Conservation (phyloP, 2,888 invertebrate species). For the Ametastegia equiseti region DNA sequence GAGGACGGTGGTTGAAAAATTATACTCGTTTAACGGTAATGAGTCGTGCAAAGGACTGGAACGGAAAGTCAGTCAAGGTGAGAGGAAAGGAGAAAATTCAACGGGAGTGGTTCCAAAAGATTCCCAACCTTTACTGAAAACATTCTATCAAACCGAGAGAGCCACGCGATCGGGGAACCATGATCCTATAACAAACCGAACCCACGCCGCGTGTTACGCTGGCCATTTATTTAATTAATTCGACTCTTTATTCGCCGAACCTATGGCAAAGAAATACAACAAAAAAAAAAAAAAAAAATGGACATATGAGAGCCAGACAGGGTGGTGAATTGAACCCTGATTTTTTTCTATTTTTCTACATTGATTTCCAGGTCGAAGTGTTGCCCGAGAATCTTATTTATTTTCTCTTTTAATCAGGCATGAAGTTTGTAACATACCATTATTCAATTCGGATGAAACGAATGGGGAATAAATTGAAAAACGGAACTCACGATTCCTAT, state of each 20-base stretch:
- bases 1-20: conserved; percentile 56
- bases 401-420: not conserved
- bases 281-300: not conserved
- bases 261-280: not conserved
- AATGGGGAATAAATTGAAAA: not conserved
- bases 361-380: not conserved
- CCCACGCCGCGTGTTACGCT: conserved; percentile 44
- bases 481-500: no score
- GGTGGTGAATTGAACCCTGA: conserved; percentile 7
- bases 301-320: conserved; percentile 27
- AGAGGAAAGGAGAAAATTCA: conserved; percentile 17
- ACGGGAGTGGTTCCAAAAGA: conserved; percentile 21
- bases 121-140: conserved; percentile 12
- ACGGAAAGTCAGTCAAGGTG: conserved; percentile 43
- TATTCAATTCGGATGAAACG: not conserved
- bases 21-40: conserved; percentile 61
- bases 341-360: not conserved
- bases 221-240: conserved; percentile 64
- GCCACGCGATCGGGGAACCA: not conserved
- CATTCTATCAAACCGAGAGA: conserved; percentile 31
- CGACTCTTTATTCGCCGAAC: conserved; percentile 41
- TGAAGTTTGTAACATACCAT: no score
- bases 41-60: conserved; percentile 51
- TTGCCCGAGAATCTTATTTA: not conserved
- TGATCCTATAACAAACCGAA: conserved; percentile 52